Evolutionary conservation across 2,888 invertebrate genomes (phyloP), one percentile per base, ranked within the genome.

Genomic region (Gandaritis pyraliata): DNA sequence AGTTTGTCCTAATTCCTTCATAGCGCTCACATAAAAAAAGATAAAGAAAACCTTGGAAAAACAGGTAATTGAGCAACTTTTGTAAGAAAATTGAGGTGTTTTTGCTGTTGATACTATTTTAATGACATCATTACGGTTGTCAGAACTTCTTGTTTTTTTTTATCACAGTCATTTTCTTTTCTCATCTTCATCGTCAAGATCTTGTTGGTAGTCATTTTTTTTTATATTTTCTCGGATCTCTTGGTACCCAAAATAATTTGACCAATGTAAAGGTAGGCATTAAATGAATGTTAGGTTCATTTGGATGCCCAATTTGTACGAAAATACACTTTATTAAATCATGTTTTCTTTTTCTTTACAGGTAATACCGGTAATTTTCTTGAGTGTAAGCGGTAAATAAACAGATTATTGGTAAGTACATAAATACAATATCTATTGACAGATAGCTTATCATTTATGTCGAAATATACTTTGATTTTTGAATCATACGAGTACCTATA

Each of bases 361-460:
- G 66, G 66, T 66, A 66, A 66, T 30, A 47, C 8, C n/a, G 12
- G 12, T n/a, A n/a, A n/a, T n/a, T n/a, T n/a, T 45, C 13, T 15
- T 46, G 5, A 46, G 33, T 18, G 50, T 39, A 12, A 33, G 18
- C 30, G 46, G 62, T 63, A 47, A 47, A 46, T 55, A 56, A 48
- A 48, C 23, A 33, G 30, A 18, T 13, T 0, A 13, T 39, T 13
- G 4, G n/a, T 7, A 6, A 13, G 4, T 39, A n/a, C n/a, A n/a
- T n/a, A n/a, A n/a, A n/a, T n/a, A n/a, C n/a, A 8, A 3, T 18
- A 46, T 46, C 23, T 46, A 11, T 1, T 41, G 8, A 29, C 1
- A 47, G 39, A 48, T 39, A 48, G 4, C 12, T 16, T 48, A 48
- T 48, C 48, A 29, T 5, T 13, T 12, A n/a, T 49, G 18, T 33